Base-by-base conservation (phyloP, 2,888 invertebrate genomes). In the Parasteatoda lunata region DNA sequence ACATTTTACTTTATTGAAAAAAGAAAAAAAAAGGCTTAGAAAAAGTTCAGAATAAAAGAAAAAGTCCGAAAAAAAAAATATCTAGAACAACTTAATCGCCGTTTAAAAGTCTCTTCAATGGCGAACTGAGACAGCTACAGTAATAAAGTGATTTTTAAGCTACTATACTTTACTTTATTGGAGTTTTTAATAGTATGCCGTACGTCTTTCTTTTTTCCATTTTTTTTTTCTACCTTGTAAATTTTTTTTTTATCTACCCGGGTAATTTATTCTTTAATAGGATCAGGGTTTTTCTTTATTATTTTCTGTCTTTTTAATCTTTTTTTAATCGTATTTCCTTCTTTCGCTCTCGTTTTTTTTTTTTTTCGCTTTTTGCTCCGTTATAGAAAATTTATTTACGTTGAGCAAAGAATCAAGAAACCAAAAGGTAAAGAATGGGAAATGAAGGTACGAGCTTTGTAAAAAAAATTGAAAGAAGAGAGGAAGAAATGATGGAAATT, bases 131-230 rank as follows among this genome's bases (percentile, higher is more conserved):
- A 86, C 86, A 81, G 86, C 86, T 81, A 82, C 86, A 86, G 81
- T 86, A 86, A 86, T 86, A 86, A 86, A 86, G 86, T 86, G 86
- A 86, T 86, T 86, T 86, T 86, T 86, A 86, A 86, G 86, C 86
- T 81, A 86, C 81, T 81, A 71, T 80, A 81, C 81, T 82, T 81
- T 85, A 80, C 77, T 81, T 81, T 51, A 66, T 69, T 51, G 68
- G 72, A 76, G 81, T 86, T 86, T 85, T 86, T 81, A 86, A 86
- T 86, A 86, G 86, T 81, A 81, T 77, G 81, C 77, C 77, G 77
- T 77, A 68, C 81, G 80, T 85, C 85, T 80, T 80, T 77, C 72
- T 79, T 80, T 66, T 64, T 48, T 72, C 9, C 76, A 51, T n/a
- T 11, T 65, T 52, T 52, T 9, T 47, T 64, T 71, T 71, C 49